A percentile compares a stretch with the other conserved stretches of the same genome.
Conservation (phyloP, 2,113 vertebrate species). For the Cnemophilus loriae region DNA sequence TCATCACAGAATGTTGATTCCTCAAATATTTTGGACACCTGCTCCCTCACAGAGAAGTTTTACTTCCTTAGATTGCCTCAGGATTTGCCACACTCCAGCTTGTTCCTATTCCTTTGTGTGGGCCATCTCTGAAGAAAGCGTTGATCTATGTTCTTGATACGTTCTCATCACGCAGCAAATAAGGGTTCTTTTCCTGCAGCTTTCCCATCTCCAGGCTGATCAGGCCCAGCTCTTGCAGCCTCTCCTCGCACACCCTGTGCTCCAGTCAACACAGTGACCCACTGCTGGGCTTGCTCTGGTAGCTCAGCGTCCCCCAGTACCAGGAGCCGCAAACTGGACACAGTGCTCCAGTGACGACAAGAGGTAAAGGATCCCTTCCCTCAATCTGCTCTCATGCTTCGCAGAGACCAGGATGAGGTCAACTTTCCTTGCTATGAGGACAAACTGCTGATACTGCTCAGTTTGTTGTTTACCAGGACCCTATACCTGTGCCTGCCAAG, state of each 20-base stretch:
- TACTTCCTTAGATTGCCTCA: neutral
- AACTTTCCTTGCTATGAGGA: neutral
- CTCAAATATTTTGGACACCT: neutral
- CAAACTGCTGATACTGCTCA: neutral
- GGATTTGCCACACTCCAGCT: neutral
- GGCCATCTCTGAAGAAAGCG: neutral
- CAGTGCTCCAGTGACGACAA: neutral
- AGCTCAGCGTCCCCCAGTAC: too few species aligned
- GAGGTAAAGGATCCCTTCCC: neutral
- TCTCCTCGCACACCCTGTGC: neutral
- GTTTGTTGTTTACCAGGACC: neutral
- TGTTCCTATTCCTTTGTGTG: neutral
- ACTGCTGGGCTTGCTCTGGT: neutral
- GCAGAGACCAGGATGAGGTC: neutral
- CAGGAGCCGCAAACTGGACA: neutral
- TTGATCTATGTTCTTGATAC: neutral
- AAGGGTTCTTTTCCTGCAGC: neutral
- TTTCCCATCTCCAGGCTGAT: neutral
- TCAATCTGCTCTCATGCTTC: neutral
- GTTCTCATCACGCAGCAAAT: neutral
- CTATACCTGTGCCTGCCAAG: neutral
- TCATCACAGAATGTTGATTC: fast-evolving
- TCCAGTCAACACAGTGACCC: neutral
- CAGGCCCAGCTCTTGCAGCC: neutral
- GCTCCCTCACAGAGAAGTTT: neutral